phyloP scores from a whole-genome alignment of 2,797 vertebrate species.

The Artibeus jamaicensis region DNA sequence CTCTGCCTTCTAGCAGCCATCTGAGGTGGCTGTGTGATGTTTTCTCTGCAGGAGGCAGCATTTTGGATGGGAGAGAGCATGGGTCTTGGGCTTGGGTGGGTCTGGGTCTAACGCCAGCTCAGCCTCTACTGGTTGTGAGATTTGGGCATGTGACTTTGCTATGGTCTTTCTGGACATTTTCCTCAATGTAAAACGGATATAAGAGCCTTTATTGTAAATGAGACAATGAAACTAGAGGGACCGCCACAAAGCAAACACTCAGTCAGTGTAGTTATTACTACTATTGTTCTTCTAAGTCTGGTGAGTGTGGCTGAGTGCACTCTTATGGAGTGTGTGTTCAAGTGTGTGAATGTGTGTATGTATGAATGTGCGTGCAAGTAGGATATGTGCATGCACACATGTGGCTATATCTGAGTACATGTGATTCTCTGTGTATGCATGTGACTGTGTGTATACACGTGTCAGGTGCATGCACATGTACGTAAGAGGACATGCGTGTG shows the following conservation, averaged over 20 bases:
- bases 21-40: neutral
- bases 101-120: neutral
- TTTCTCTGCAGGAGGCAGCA: neutral
- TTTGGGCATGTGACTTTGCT: neutral
- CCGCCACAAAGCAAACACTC: neutral
- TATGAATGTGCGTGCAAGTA: neutral
- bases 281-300: neutral
- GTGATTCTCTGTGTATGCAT: neutral
- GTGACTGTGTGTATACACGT: neutral
- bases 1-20: neutral
- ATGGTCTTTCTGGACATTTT: neutral
- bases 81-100: neutral
- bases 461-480: slow-evolving; percentile 48
- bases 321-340: neutral
- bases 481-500: neutral
- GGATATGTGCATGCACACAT: neutral
- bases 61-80: neutral
- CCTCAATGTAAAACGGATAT: neutral
- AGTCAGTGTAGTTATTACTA: neutral
- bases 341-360: neutral
- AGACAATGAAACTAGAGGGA: neutral
- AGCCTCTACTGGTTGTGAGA: neutral
- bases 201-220: neutral
- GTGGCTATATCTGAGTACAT: neutral
- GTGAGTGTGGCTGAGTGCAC: neutral